Percentiles rank a stretch among this genome's conserved stretches.
phyloP scores from a whole-genome alignment of 1,140 invertebrate genomes.

The Cepaea nemoralis region DNA sequence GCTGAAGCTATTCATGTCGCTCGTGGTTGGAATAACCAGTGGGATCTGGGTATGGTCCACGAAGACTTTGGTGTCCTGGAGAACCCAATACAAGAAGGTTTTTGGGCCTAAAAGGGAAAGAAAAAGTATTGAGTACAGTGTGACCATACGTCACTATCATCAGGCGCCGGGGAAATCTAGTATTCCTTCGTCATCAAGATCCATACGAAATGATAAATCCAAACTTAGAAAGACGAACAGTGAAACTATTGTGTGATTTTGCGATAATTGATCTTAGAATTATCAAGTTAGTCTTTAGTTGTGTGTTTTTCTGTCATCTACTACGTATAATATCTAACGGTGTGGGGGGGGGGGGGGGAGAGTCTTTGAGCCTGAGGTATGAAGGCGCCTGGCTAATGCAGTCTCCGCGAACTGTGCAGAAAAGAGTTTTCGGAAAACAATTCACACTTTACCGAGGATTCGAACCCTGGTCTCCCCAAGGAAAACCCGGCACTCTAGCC shows the following conservation, averaged over 20 bases:
- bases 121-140: slow-evolving; percentile 59
- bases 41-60: slow-evolving; percentile 97
- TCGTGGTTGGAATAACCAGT: slow-evolving; percentile 95
- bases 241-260: slow-evolving; percentile 67
- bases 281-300: too few relatives aligned
- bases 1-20: slow-evolving; percentile 94
- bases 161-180: slow-evolving; percentile 56
- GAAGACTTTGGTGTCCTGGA: slow-evolving; percentile 94
- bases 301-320: too few relatives aligned
- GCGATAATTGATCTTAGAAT: too few relatives aligned
- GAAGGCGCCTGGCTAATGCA: too few relatives aligned
- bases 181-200: slow-evolving; percentile 45
- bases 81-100: slow-evolving; percentile 77
- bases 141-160: slow-evolving; percentile 62
- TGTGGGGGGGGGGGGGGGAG: too few relatives aligned
- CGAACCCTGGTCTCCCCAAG: too few relatives aligned
- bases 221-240: slow-evolving; percentile 67
- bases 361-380: too few relatives aligned
- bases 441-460: too few relatives aligned
- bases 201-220: slow-evolving; percentile 66
- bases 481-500: too few relatives aligned
- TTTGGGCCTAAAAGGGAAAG: slow-evolving; percentile 41
- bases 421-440: too few relatives aligned
- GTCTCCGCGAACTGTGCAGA: too few relatives aligned
- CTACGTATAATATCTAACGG: too few relatives aligned